Base-by-base conservation (phyloP, 2,888 invertebrate species). In the Netelia fuscicornis region DNA sequence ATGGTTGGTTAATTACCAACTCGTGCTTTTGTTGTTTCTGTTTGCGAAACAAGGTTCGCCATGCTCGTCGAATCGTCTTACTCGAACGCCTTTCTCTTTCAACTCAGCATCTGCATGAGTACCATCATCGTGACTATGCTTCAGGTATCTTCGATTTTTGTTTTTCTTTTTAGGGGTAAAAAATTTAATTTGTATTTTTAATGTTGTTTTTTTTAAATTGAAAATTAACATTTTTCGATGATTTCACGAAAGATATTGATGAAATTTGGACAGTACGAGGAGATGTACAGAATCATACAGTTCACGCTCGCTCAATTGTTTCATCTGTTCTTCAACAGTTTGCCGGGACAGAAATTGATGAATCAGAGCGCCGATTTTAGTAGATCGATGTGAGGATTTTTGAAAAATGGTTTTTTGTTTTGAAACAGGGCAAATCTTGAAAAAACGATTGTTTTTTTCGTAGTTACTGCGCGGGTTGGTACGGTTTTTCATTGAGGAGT, bases 391-490 rank as follows among this genome's bases (percentile, higher is more conserved):
- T 80, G 37, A 74, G 67, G 48, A 1, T 74, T 48, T 62, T 62
- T 2, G 6, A 37, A 37, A 6, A 17, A 25, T 0, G 30, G 52
- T 13, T 48, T 56, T 23, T 44, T 23, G 9, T 30, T 9, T 17
- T 52, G 23, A 1, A 20, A 20, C 20, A 20, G 20, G 20, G 1
- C 20, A 20, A 20, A 20, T 20, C 20, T 20, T 20, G 20, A 20
- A 20, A 20, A 1, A 20, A 20, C 44, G 25, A 9, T 10, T 11
- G 25, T 48, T 62, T 17, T 20, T 20, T 37, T 20, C 20, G 48
- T 25, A 83, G 83, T 10, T 83, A 83, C 10, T 37, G 23, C 10
- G n/a, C 44, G 2, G 72, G 25, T 11, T 83, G 85, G 85, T 74
- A 86, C n/a, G 64, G 37, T 23, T 54, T 77, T 1, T 81, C 85